Conservation (phyloP, 2,888 invertebrate species). For the Geophilus truncorum region DNA sequence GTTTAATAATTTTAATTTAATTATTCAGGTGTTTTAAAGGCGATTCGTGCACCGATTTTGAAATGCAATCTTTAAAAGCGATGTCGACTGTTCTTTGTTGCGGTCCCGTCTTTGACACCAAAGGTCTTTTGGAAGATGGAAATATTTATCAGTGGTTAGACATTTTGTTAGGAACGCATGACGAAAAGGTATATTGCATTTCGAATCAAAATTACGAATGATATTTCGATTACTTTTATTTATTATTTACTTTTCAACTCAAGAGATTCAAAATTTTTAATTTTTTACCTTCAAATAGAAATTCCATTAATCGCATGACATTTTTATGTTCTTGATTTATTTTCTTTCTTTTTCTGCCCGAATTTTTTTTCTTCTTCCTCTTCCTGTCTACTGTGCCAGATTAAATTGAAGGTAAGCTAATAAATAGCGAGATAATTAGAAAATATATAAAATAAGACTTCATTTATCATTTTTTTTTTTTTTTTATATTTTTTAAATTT, state of each 20-base stretch:
- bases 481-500: neutral
- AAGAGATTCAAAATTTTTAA: constrained; percentile 37
- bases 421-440: constrained; percentile 17
- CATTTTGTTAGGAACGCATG: constrained; percentile 77
- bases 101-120: constrained; percentile 87
- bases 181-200: constrained; percentile 50
- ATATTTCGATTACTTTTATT: no score
- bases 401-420: constrained; percentile 28
- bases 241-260: neutral
- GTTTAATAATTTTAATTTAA: no score
- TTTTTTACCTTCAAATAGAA: neutral
- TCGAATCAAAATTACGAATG: no score
- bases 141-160: constrained; percentile 88
- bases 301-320: neutral
- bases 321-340: neutral
- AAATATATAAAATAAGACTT: neutral
- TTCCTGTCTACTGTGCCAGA: constrained; percentile 27
- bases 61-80: constrained; percentile 63
- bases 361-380: constrained; percentile 5
- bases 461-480: neutral
- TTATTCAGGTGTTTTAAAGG: constrained; percentile 41
- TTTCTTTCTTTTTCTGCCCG: constrained; percentile 29
- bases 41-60: constrained; percentile 51
- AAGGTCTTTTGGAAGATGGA: constrained; percentile 81
- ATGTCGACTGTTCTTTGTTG: constrained; percentile 95